These are phyloP conservation scores for Sanderia malayensis DNA, from an alignment of 30 jellyfish, hydroid and myxozoan species.

Conservation along the genomic window DNA sequence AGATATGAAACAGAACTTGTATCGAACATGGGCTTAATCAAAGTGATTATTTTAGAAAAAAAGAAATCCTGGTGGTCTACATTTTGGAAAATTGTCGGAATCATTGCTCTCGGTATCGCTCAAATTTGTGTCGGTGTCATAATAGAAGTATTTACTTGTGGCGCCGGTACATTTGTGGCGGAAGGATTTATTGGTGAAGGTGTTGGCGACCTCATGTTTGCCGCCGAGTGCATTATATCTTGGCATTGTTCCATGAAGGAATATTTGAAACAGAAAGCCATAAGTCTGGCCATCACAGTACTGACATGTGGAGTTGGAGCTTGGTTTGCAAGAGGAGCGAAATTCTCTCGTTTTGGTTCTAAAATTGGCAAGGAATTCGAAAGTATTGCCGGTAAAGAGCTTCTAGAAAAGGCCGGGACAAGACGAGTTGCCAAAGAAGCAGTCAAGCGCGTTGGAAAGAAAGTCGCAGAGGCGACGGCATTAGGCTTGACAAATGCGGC, in stretches of 20 bases:
- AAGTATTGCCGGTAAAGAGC: conserved; percentile 10
- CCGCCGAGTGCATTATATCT: conserved; percentile 23
- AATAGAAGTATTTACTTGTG: conserved; percentile 20
- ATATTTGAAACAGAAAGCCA: conserved; percentile 21
- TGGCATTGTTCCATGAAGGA: conserved; percentile 35
- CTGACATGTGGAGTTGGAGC: conserved; percentile 47
- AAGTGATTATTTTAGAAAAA: neutral
- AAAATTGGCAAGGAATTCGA: conserved; percentile 10
- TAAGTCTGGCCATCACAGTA: conserved; percentile 26
- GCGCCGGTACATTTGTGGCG: conserved; percentile 30
- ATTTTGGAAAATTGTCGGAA: conserved; percentile 4
- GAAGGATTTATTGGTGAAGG: conserved; percentile 40
- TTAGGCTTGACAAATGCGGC: conserved; percentile 22
- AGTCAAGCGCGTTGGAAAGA: conserved; percentile 27
- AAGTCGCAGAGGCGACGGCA: conserved; percentile 33
- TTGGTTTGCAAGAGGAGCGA: conserved; percentile 24
- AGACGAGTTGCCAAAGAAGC: conserved; percentile 10
- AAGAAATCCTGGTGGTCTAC: conserved; percentile 13
- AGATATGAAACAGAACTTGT: neutral
- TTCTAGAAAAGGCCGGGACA: conserved; percentile 9
- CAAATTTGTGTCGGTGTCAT: conserved; percentile 22
- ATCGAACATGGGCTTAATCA: conserved; percentile 1
- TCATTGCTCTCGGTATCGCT: conserved; percentile 23
- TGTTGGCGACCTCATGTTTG: conserved; percentile 40
- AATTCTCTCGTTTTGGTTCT: conserved; percentile 30